phyloP scores from a whole-genome alignment of 2,888 invertebrate species.

The Papilio protenor region DNA sequence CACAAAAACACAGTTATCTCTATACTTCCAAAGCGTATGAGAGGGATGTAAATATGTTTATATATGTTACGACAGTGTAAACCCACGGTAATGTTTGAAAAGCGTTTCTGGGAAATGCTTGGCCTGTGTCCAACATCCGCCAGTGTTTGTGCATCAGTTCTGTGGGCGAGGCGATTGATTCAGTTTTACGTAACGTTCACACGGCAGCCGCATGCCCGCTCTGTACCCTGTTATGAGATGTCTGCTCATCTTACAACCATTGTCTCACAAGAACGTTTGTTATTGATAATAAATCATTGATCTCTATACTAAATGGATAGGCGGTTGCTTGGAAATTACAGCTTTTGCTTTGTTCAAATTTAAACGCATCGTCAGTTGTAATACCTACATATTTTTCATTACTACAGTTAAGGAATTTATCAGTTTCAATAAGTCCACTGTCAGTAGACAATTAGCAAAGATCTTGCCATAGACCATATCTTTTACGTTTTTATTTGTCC shows the following conservation, averaged over 20 bases:
- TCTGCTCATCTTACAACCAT: conserved; percentile 11
- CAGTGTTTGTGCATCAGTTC: background rate
- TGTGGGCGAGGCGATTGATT: conserved; percentile 2
- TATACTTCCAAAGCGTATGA: background rate
- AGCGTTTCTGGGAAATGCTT: conserved; percentile 34
- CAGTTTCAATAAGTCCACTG: no score
- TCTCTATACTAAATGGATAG: no score
- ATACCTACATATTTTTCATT: no score
- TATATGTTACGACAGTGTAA: background rate
- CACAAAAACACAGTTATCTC: background rate
- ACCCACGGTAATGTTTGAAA: conserved; percentile 1
- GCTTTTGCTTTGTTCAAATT: no score
- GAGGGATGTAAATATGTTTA: background rate
- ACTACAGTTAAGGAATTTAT: no score
- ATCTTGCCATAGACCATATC: no score
- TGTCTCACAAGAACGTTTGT: background rate
- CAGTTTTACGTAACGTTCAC: conserved; percentile 21
- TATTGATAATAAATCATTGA: background rate
- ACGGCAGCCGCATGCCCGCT: background rate
- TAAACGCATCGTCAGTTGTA: background rate
- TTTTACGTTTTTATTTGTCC: background rate
- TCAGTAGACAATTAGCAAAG: no score
- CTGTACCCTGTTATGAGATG: background rate
- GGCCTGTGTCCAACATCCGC: conserved; percentile 22
- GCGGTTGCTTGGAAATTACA: no score